Base-by-base conservation (phyloP, 2,888 invertebrate genomes). In the Yponomeuta malinellus region DNA sequence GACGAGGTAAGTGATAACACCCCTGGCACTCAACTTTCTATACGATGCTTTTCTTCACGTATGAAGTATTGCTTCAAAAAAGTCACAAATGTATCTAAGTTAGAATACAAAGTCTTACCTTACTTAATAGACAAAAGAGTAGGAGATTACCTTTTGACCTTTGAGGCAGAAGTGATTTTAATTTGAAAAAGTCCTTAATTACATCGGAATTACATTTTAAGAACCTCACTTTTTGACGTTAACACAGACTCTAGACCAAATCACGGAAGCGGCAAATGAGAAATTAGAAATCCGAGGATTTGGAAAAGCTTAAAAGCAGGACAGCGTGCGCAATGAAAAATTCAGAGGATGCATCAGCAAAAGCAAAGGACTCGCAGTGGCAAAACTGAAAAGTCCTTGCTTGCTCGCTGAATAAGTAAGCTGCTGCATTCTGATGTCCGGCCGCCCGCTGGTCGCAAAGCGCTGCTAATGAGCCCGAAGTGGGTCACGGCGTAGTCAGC, bases 401-500 rank as follows among this genome's bases (percentile, higher is more conserved):
- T 48, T 29, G 70, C 73, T 73, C 75, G 76, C 74, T 84, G 82
- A 85, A 85, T 85, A 83, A 83, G 82, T 85, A 84, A 84, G 79
- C 80, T 81, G 78, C 79, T 79, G 81, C 82, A 83, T 84, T 83
- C 83, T 84, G 83, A 79, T 81, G 80, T 79, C 84, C 79, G 70
- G 85, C 81, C 83, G 79, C 83, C 10, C 10, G 10, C 52, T 12
- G 52, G 10, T 8, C 52, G 52, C 52, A 59, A 59, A 59, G 52
- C 52, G 52, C 4, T 15, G 82, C 84, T 88, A 88, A 89, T 89
- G 88, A 88, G 86, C 77, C 74, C 74, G 67, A 72, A 71, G 67
- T 73, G 71, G 73, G 73, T 71, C 73, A 59, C 15, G 66, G 66
- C 63, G 69, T 78, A 85, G 68, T 71, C 63, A 68, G 52, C 15